Percentiles rank a stretch among this genome's conserved stretches.
Evolutionary conservation across 1,140 invertebrate genomes (phyloP).

Genomic region (Calosoma granatense): DNA sequence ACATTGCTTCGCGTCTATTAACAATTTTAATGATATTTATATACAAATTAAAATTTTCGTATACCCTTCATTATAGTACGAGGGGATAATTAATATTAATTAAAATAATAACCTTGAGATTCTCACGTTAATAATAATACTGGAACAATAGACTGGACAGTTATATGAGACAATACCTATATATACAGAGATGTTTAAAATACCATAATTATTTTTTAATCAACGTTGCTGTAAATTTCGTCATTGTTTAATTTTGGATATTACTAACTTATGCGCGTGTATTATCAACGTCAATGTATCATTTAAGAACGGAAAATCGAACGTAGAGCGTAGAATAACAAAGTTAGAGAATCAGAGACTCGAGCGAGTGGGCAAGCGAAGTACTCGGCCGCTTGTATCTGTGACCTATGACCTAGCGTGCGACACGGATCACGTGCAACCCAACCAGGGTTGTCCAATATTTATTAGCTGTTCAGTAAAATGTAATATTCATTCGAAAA

Average conservation of each 20-base stretch:
- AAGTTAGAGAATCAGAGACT: too few relatives aligned
- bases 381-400: not conserved
- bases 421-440: not conserved
- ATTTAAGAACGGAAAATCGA: too few relatives aligned
- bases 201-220: not conserved
- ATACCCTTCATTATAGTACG: not conserved
- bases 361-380: too few relatives aligned
- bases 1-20: not conserved
- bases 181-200: not conserved
- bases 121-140: not conserved
- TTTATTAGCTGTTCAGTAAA: too few relatives aligned
- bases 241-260: too few relatives aligned
- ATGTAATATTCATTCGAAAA: too few relatives aligned
- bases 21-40: not conserved
- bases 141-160: too few relatives aligned
- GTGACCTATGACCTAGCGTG: not conserved
- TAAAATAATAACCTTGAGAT: not conserved
- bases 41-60: not conserved
- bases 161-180: not conserved
- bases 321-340: too few relatives aligned
- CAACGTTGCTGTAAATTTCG: too few relatives aligned
- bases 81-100: not conserved
- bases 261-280: too few relatives aligned
- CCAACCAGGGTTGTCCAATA: too few relatives aligned
- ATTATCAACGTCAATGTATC: too few relatives aligned